A percentile compares a stretch with the other conserved stretches of the same genome.
Evolutionary conservation across 1,140 invertebrate species (phyloP).

Genomic region (Drosophila grimshawi): DNA sequence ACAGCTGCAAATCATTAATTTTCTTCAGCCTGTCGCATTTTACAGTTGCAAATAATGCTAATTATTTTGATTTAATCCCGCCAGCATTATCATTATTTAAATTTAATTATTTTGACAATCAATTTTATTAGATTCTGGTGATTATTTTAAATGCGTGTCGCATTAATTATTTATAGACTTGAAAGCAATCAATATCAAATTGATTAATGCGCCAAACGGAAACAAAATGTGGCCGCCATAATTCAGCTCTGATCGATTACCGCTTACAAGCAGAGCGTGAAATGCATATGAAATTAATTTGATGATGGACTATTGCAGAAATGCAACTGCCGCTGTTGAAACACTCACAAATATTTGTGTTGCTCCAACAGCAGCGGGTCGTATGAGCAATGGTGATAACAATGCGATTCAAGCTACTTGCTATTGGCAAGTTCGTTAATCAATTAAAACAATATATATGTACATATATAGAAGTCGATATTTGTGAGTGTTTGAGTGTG

Average conservation of each 20-base stretch:
- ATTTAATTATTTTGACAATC: background rate
- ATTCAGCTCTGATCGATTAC: slow-evolving; percentile 16
- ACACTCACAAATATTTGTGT: slow-evolving; percentile 34
- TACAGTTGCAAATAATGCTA: background rate
- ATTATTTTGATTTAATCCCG: background rate
- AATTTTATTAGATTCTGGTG: background rate
- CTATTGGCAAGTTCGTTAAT: slow-evolving; percentile 42
- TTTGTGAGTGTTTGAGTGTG: background rate
- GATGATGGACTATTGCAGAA: slow-evolving; percentile 44
- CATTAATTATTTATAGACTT: background rate
- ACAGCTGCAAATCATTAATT: background rate
- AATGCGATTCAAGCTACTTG: slow-evolving; percentile 11
- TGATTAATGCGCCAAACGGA: background rate
- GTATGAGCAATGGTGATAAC: slow-evolving; percentile 42
- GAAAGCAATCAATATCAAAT: slow-evolving; percentile 7
- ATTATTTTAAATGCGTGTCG: background rate
- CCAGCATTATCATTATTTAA: background rate
- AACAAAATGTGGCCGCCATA: background rate
- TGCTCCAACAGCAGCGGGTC: background rate
- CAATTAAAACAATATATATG: slow-evolving; percentile 59
- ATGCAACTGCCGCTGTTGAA: slow-evolving; percentile 21
- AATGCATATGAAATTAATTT: slow-evolving; percentile 52
- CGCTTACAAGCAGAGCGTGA: slow-evolving; percentile 17
- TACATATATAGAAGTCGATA: background rate
- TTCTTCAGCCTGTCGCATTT: too few species aligned